Conservation (phyloP, 1,140 invertebrate species). For the Drosophila guanche region DNA sequence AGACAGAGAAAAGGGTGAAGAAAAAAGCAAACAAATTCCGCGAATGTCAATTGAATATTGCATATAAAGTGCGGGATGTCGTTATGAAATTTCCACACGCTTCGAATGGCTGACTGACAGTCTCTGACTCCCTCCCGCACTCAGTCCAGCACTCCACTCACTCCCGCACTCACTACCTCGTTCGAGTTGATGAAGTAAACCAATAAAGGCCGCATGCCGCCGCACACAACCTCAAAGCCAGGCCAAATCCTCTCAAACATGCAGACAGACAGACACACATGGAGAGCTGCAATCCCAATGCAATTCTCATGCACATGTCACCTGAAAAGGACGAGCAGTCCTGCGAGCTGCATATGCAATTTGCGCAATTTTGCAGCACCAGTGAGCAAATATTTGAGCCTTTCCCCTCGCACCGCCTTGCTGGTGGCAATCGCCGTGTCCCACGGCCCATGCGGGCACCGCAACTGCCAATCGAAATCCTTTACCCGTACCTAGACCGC, state of each 20-base stretch:
- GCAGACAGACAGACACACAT: neutral
- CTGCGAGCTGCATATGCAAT: conserved; percentile 57
- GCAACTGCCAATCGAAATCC: neutral
- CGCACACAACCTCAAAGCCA: conserved; percentile 59
- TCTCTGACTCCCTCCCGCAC: neutral
- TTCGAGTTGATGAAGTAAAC: conserved; percentile 79
- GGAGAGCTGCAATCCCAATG: conserved; percentile 29
- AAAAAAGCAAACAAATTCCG: conserved; percentile 46
- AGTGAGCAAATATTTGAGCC: conserved; percentile 66
- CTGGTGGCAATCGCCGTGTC: neutral
- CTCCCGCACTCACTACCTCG: conserved; percentile 28
- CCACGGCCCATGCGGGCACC: too few species aligned
- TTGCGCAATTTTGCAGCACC: conserved; percentile 74
- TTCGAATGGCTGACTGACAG: conserved; percentile 48
- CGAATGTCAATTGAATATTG: conserved; percentile 80
- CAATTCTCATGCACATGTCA: conserved; percentile 60
- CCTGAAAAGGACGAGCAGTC: conserved; percentile 53
- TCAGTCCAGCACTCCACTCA: too few species aligned
- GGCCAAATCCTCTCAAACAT: conserved; percentile 51
- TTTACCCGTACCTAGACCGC: neutral
- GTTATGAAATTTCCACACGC: conserved; percentile 75
- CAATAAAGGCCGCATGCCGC: conserved; percentile 72
- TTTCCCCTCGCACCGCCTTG: neutral
- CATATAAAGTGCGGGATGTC: conserved; percentile 62
- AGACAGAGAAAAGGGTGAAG: neutral